Base-by-base conservation (phyloP, 1,140 invertebrate genomes). In the Aphelinus certus region DNA sequence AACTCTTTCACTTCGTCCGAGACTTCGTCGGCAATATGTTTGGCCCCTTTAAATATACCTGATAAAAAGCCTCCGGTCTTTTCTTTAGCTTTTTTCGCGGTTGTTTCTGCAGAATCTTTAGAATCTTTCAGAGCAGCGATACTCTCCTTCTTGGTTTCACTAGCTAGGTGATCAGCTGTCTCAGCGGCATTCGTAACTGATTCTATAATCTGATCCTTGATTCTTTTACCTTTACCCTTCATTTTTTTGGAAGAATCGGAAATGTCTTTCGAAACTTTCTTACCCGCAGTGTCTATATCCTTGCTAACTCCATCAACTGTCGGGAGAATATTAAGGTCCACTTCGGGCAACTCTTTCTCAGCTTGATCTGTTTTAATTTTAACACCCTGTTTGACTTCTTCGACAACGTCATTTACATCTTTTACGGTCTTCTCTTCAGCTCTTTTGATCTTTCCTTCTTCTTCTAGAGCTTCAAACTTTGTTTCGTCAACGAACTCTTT, bases 11-110 rank as follows among this genome's bases (percentile, higher is more conserved):
- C 78, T 0, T 85, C 84, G 5, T 84, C 85, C 0, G 82, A 78
- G 9, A 84, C 77, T 43, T 84, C 83, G 5, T 85, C 84, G 3
- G 80, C 81, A 1, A 85, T 79, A 56, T 85, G 79, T 10, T 83
- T 83, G 0, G 78, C 73, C 1, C 81, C 79, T 56, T 82, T 82
- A 9, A 83, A 78, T 2, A 82, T 77, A 0, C 78, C 79, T 0
- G 81, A 81, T 0, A 81, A 7, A 10, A 81, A 81, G 3, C 82
- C 78, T 7, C 76, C 57, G 5, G 47, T 53, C n/a, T 81, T 80
- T 1, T 80, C 76, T 1, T 83, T 81, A 0, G 51, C 62, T 43
- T 72, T 72, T 56, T 65, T 72, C 46, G 65, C 70, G 2, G 56
- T 3, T 5, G 3, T 46, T 2, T 43, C 48, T 10, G 61, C 51